Conservation (phyloP, 2,888 invertebrate species). For the Aphelenchoides bicaudatus region DNA sequence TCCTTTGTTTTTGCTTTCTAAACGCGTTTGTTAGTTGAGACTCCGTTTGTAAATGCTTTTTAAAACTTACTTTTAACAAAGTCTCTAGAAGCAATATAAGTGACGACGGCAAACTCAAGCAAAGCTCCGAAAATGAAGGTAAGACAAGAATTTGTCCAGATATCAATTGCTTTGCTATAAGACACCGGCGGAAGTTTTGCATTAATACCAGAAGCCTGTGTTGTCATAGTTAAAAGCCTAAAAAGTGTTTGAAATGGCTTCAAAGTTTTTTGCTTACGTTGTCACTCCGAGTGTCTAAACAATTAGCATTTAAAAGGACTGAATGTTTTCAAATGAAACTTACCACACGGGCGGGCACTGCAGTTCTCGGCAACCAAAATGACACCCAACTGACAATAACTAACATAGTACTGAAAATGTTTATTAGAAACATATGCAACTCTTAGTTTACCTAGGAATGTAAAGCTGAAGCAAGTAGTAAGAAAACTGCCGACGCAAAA, state of each 20-base stretch:
- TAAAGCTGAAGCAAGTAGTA: conserved; percentile 99
- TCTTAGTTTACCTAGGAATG: conserved; percentile 70
- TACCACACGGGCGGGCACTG: conserved; percentile 60
- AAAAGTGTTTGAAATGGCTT: conserved; percentile 74
- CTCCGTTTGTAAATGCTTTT: too few relatives aligned
- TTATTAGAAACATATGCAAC: conserved; percentile 89
- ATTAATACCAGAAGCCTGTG: conserved; percentile 55
- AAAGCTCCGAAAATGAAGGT: conserved; percentile 93
- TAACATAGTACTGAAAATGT: conserved; percentile 83
- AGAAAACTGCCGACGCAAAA: conserved; percentile 93
- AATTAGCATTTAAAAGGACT: background rate
- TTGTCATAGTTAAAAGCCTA: conserved; percentile 92
- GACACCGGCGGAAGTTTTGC: conserved; percentile 68
- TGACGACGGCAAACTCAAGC: conserved; percentile 93
- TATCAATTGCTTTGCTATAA: conserved; percentile 75
- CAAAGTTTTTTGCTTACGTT: conserved; percentile 66
- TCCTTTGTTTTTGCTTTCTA: background rate
- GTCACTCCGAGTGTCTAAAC: conserved; percentile 76
- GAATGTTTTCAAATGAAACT: background rate
- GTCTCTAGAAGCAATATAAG: conserved; percentile 68
- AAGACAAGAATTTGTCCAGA: conserved; percentile 69
- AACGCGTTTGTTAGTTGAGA: background rate
- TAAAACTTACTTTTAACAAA: conserved; percentile 44
- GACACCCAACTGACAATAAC: conserved; percentile 55
- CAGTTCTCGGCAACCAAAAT: conserved; percentile 54